Conservation (phyloP, 2,113 vertebrate genomes). For the Sakesphorus luctuosus region DNA sequence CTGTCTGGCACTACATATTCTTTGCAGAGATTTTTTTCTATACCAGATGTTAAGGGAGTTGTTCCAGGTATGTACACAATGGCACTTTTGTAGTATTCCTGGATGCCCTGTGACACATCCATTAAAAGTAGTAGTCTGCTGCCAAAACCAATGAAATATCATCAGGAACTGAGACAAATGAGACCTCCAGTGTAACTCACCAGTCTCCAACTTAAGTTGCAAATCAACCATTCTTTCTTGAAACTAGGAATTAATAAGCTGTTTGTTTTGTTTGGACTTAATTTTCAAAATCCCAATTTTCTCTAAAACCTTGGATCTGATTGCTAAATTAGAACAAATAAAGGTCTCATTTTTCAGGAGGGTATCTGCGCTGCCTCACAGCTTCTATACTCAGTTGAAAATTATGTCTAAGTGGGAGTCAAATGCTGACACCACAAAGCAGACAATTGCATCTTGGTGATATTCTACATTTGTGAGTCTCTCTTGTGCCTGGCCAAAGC, state of each 20-base stretch:
- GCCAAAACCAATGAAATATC: not conserved
- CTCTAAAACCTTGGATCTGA: not conserved
- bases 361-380: not conserved
- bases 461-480: not conserved
- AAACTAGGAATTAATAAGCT: not conserved
- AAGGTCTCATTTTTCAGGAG: not conserved
- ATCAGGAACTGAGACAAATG: not conserved
- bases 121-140: not conserved
- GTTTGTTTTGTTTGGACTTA: not conserved
- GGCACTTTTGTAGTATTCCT: not conserved
- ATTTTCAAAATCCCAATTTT: not conserved
- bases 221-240: not conserved
- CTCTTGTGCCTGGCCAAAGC: not conserved
- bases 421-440: not conserved
- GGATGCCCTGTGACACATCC: not conserved
- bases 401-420: not conserved
- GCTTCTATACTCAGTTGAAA: not conserved
- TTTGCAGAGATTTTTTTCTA: not conserved
- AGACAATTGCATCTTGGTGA: not conserved
- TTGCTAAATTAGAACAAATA: not conserved
- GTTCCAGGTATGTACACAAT: fast-evolving
- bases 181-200: not conserved
- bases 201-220: not conserved
- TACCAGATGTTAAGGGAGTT: not conserved
- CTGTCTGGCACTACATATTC: not conserved